Percentiles rank a stretch among this genome's conserved stretches.
Conservation (phyloP, 2,888 invertebrate genomes). For the Piscicola geometra region DNA sequence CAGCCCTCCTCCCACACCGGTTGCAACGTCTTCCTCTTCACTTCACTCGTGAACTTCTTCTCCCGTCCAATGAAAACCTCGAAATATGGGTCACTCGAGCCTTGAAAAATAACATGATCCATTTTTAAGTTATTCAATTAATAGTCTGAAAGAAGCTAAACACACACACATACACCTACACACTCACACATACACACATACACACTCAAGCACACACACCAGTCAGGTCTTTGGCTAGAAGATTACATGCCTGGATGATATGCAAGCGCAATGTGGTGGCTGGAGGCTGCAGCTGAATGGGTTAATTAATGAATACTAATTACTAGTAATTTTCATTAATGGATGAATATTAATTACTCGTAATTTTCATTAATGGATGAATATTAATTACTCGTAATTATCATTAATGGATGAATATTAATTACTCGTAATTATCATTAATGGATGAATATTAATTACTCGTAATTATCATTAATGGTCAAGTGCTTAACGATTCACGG, state of each 20-base stretch:
- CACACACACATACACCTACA: too few species aligned
- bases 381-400: too few species aligned
- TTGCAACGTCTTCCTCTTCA: conserved; percentile 60
- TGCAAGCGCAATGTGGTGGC: conserved; percentile 56
- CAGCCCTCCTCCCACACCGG: conserved; percentile 61
- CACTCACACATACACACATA: too few species aligned
- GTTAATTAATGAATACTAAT: background rate
- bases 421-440: too few species aligned
- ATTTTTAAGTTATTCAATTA: background rate
- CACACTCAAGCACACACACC: conserved; percentile 46
- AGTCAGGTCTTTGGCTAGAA: conserved; percentile 60
- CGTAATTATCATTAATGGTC: too few species aligned
- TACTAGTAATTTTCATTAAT: too few species aligned
- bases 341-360: too few species aligned
- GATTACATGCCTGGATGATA: conserved; percentile 58
- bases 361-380: too few species aligned
- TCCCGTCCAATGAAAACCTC: conserved; percentile 58
- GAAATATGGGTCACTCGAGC: conserved; percentile 62
- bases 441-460: too few species aligned
- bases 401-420: too few species aligned
- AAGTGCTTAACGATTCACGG: too few species aligned
- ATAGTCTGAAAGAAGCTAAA: background rate
- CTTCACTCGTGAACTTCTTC: conserved; percentile 59
- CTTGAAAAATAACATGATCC: conserved; percentile 42
- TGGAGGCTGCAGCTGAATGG: background rate